These are phyloP conservation scores for Tenualosa ilisha DNA, from an alignment of 2,797 vertebrate species.

Conservation along the genomic window DNA sequence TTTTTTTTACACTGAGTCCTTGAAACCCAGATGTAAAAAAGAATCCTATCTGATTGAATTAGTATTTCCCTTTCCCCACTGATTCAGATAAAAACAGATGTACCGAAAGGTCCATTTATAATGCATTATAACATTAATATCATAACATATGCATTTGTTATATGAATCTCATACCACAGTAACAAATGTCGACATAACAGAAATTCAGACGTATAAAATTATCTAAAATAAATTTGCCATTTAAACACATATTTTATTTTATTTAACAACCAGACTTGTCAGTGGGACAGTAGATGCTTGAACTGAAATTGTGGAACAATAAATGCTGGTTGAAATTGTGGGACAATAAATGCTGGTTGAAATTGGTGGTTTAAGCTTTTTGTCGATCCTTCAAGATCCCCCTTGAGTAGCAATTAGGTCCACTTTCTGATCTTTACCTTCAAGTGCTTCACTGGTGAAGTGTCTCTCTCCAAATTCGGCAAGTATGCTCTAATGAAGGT, in stretches of 20 bases:
- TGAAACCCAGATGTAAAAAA: not conserved
- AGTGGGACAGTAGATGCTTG: not conserved
- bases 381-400: conserved; percentile 33
- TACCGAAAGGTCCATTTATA: not conserved
- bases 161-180: not conserved
- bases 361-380: conserved; percentile 28
- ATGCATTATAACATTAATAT: conserved; percentile 5
- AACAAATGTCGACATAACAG: not conserved
- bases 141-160: conserved; percentile 10
- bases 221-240: too few species aligned
- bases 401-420: conserved; percentile 53
- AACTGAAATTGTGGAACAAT: not conserved
- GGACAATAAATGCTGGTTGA: conserved; percentile 19
- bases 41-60: conserved; percentile 46
- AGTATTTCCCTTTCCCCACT: conserved; percentile 44
- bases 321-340: conserved; percentile 15
- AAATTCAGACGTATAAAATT: not conserved
- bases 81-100: conserved; percentile 1
- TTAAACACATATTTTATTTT: not conserved
- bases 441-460: conserved; percentile 56
- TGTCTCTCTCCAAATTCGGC: conserved; percentile 50
- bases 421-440: conserved; percentile 46
- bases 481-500: conserved; percentile 43
- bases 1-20: conserved; percentile 49
- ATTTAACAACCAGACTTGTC: too few species aligned